Conservation (phyloP, 2,113 vertebrate genomes). For the Varanus komodoensis region DNA sequence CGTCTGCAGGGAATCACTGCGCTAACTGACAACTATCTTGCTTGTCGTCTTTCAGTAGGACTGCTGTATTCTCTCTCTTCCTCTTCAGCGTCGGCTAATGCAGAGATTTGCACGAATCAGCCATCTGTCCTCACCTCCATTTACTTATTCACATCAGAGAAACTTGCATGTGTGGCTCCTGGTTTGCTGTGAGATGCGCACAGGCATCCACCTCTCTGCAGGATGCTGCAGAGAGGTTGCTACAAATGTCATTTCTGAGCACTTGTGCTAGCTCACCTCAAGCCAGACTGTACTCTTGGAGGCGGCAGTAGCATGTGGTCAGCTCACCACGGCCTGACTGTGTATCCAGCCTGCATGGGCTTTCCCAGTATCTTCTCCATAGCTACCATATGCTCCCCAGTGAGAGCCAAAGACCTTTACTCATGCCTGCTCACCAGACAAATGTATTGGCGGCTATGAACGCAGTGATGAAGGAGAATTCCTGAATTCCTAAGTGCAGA, state of each 20-base stretch:
- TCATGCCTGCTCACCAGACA: background rate
- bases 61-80: fast-evolving
- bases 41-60: fast-evolving
- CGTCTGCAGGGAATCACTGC: fast-evolving
- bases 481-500: background rate
- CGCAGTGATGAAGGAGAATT: background rate
- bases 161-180: background rate
- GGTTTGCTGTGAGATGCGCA: background rate
- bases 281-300: background rate
- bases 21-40: background rate
- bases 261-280: background rate
- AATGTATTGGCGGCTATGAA: background rate
- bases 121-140: background rate
- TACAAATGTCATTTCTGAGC: background rate
- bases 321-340: background rate
- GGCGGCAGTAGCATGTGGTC: background rate
- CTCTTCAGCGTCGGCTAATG: fast-evolving
- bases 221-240: background rate
- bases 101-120: background rate
- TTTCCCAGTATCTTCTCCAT: background rate
- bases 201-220: background rate
- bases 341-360: too few species aligned
- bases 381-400: background rate
- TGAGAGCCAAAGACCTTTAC: background rate
- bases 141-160: background rate